Percentiles rank a stretch among this genome's conserved stretches.
Conservation (phyloP, 2,888 invertebrate species). For the Ochlodes sylvanus region DNA sequence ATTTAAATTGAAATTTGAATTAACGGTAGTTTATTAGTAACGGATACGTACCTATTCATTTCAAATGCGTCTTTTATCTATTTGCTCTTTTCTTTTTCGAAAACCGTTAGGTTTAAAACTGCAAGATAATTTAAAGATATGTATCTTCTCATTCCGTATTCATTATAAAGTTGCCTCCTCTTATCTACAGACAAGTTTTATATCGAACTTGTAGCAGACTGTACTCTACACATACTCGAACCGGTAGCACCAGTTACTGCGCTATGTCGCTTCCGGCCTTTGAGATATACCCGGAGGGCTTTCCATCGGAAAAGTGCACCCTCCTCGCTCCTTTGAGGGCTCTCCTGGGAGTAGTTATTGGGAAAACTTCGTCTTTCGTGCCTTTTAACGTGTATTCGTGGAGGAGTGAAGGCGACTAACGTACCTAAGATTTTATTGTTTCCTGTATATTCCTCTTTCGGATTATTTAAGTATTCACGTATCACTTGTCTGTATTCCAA, state of each 20-base stretch:
- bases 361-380: conserved; percentile 29
- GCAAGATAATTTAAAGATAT: too few species aligned
- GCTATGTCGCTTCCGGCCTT: conserved; percentile 26
- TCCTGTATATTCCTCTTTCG: neutral
- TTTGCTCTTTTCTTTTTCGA: too few species aligned
- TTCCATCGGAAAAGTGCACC: conserved; percentile 37
- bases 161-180: neutral
- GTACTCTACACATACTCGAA: conserved; percentile 11
- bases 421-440: neutral
- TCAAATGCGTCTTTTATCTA: too few species aligned
- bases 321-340: conserved; percentile 27
- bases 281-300: conserved; percentile 29
- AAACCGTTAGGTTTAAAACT: too few species aligned
- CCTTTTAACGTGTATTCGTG: conserved; percentile 14
- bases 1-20: neutral
- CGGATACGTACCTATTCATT: too few species aligned
- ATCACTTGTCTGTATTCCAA: neutral
- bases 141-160: neutral
- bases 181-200: neutral
- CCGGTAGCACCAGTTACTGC: conserved; percentile 29
- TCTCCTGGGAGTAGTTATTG: conserved; percentile 35
- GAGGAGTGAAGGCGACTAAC: neutral
- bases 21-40: too few species aligned
- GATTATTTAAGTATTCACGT: conserved; percentile 8
- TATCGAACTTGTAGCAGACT: conserved; percentile 14